These are phyloP conservation scores for Myanophis thanlyinensis DNA, from an alignment of 2,113 vertebrate genomes.

Conservation along the genomic window DNA sequence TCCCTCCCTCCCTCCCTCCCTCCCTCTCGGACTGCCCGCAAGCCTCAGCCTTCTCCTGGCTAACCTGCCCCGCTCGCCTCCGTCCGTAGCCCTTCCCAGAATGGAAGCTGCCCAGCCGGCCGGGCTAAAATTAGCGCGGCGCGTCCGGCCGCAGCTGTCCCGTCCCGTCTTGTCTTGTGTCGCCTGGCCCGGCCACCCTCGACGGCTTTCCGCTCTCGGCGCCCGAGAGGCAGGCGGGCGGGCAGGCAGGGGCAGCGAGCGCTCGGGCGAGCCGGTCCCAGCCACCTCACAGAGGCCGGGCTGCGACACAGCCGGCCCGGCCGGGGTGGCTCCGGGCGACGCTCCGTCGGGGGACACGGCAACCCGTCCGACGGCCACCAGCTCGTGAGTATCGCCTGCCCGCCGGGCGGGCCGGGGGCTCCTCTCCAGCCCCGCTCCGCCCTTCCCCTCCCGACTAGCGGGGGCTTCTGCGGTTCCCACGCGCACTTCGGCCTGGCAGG, in stretches of 20 bases:
- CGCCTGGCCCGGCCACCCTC: background rate
- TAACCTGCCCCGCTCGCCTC: too few relatives aligned
- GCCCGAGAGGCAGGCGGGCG: too few relatives aligned
- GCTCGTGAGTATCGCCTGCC: background rate
- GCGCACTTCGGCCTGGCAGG: background rate
- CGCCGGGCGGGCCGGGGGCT: background rate
- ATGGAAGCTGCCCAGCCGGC: background rate
- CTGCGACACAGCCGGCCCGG: background rate
- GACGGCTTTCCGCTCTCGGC: background rate
- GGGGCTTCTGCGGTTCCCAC: background rate
- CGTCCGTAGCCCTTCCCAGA: background rate
- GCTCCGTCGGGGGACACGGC: background rate
- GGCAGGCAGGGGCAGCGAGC: background rate
- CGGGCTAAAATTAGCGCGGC: background rate
- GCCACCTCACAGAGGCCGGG: background rate
- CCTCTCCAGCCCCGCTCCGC: background rate
- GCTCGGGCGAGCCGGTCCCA: background rate
- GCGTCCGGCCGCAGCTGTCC: background rate
- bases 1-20: too few relatives aligned
- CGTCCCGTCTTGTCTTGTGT: background rate
- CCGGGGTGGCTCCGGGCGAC: background rate
- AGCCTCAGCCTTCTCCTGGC: too few relatives aligned
- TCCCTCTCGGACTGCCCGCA: too few relatives aligned
- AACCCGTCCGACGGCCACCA: background rate
- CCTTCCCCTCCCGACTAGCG: background rate